Base-by-base conservation (phyloP, 2,888 invertebrate species). In the Scaptomyza cyrtandrae region DNA sequence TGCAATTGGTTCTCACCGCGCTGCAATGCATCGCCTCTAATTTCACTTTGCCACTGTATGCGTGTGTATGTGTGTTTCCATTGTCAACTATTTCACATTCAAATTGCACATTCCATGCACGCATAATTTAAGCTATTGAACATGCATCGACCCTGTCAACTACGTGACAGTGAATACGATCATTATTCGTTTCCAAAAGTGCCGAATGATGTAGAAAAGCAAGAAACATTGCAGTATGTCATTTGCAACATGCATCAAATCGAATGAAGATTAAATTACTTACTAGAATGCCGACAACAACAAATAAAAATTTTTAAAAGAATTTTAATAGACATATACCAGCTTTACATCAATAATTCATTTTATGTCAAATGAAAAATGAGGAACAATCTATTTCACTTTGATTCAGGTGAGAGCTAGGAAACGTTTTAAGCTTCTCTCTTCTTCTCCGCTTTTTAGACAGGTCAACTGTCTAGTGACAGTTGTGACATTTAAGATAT, bases 121-220 rank as follows among this genome's bases (percentile, higher is more conserved):
- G 83, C 86, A 86, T 88, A 79, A 88, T 82, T 82, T 75, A 68
- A 75, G 68, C 73, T 59, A 87, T 87, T 75, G 79, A 50, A 31
- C 64, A 44, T 54, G 53, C 56, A 46, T 4, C 14, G 13, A 31
- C 13, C 9, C 10, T 11, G 43, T 29, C 37, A 2, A 16, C 14
- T 24, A 43, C 46, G n/a, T 44, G 37, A 5, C 14, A 19, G n/a
- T 37, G 16, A 10, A 13, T 19, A 10, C 0, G 33, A 27, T 13
- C 16, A 14, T 49, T 33, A 19, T 44, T 44, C 13, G n/a, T 48
- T 50, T 35, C 33, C 39, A 37, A 59, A 59, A 59, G 29, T 29
- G 64, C 63, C 33, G 39, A 31, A 24, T 39, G 39, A 16, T 53
- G 16, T 19, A 43, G 16, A 46, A 50, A 50, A 31, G 49, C 19